Conservation (phyloP, 2,888 invertebrate species). For the Habrosyne pyritoides region DNA sequence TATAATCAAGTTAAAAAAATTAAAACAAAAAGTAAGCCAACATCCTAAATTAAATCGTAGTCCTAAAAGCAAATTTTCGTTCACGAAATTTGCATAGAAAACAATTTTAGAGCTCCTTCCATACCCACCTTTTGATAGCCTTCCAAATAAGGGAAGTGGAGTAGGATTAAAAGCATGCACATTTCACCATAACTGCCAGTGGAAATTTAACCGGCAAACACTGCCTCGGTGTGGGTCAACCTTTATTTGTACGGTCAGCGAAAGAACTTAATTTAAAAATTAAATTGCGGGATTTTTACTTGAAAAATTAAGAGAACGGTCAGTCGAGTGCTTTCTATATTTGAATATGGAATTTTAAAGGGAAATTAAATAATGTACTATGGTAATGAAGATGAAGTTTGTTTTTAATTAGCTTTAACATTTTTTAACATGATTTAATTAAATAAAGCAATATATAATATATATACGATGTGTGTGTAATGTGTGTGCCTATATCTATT, state of each 20-base stretch:
- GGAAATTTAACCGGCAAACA: slow-evolving; percentile 39
- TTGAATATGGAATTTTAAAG: slow-evolving; percentile 37
- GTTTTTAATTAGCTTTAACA: too few relatives aligned
- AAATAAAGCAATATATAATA: too few relatives aligned
- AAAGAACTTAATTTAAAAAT: slow-evolving; percentile 46
- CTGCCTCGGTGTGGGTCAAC: slow-evolving; percentile 19
- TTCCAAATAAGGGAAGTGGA: slow-evolving; percentile 30
- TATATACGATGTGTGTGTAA: too few relatives aligned
- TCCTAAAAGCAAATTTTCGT: not conserved
- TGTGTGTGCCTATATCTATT: too few relatives aligned
- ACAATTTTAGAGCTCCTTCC: not conserved
- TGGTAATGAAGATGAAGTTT: slow-evolving; percentile 25
- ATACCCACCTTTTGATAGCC: slow-evolving; percentile 13
- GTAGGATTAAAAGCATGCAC: slow-evolving; percentile 52
- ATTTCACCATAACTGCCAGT: slow-evolving; percentile 46
- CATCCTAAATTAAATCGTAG: too few relatives aligned
- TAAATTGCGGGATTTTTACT: slow-evolving; percentile 35
- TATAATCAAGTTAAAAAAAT: too few relatives aligned
- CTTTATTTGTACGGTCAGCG: slow-evolving; percentile 29
- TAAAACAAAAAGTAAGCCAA: too few relatives aligned
- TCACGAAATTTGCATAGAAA: not conserved
- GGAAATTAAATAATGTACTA: slow-evolving; percentile 32
- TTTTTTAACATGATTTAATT: too few relatives aligned
- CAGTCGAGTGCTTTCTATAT: slow-evolving; percentile 33
- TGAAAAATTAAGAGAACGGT: slow-evolving; percentile 13